Base-by-base conservation (phyloP, 2,888 invertebrate genomes). In the Aphrophora alni region DNA sequence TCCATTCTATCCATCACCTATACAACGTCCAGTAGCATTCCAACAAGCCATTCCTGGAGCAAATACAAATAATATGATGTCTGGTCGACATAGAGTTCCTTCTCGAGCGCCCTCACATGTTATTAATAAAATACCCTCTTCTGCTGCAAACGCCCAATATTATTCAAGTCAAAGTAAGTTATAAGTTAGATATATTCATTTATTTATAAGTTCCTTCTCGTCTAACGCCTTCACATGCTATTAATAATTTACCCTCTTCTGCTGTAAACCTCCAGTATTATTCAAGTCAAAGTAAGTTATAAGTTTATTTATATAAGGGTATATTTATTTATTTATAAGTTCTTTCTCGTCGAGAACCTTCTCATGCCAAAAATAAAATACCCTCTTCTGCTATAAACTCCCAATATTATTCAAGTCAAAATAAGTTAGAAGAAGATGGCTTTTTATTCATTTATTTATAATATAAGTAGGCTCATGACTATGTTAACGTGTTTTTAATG, bases 1-100 rank as follows among this genome's bases (percentile, higher is more conserved):
- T 89, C 86, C 89, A 90, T 21, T 51, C 82, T 91, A 90, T 88
- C 91, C 91, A 72, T 88, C 90, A 86, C 91, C 91, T 85, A 91
- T 91, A 85, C 91, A 91, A 88, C 89, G 91, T 28, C 91, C 91
- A 84, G 89, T 88, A 86, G 89, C 89, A 86, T 89, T 89, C 84
- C 88, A 88, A 80, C 85, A 87, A 14, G 59, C 59, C 7, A 59
- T 59, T 59, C 59, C 59, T 59, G 59, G 21, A 21, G 59, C 59
- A 3, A 59, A 59, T 59, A 59, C 59, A 59, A 59, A 59, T 21
- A 21, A 2, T 5, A 59, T 59, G 59, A 44, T 44, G 17, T 59
- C 59, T 3, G 21, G 21, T 21, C 59, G 59, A 21, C 59, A 59
- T 21, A 59, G 59, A 21, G 21, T 59, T 59, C 21, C 59, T 59